phyloP scores from a whole-genome alignment of 1,140 invertebrate genomes.

The Acyrthosiphon pisum region DNA sequence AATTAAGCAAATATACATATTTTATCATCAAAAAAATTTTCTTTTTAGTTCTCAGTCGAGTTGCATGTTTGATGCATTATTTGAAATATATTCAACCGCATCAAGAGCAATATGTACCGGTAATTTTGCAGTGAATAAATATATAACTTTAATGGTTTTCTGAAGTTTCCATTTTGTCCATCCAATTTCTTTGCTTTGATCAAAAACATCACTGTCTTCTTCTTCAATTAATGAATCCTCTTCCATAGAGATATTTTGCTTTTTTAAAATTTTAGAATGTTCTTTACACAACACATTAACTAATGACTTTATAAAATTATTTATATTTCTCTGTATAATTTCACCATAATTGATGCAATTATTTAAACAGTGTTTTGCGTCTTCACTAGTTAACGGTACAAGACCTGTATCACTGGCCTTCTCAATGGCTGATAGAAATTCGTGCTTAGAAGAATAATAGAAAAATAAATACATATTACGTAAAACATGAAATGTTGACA shows the following conservation, averaged over 20 bases:
- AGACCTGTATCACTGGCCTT: not conserved
- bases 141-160: not conserved
- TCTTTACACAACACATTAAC: not conserved
- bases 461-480: slow-evolving; percentile 34
- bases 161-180: slow-evolving; percentile 33
- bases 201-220: slow-evolving; percentile 39
- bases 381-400: not conserved
- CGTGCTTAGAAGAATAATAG: not conserved
- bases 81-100: slow-evolving; percentile 2
- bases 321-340: slow-evolving; percentile 3
- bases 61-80: not conserved
- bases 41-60: not conserved
- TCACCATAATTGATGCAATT: slow-evolving; percentile 24
- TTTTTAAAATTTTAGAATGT: not conserved
- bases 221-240: slow-evolving; percentile 42
- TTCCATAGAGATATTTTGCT: not conserved
- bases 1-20: no score
- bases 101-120: slow-evolving; percentile 22
- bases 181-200: not conserved
- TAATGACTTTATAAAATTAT: slow-evolving; percentile 32
- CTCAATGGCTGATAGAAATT: not conserved
- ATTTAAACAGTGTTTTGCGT: not conserved
- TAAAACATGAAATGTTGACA: not conserved
- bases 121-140: slow-evolving; percentile 33
- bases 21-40: no score